These are phyloP conservation scores for Cosmia pyralina DNA, from an alignment of 2,888 invertebrate species.

Conservation along the genomic window DNA sequence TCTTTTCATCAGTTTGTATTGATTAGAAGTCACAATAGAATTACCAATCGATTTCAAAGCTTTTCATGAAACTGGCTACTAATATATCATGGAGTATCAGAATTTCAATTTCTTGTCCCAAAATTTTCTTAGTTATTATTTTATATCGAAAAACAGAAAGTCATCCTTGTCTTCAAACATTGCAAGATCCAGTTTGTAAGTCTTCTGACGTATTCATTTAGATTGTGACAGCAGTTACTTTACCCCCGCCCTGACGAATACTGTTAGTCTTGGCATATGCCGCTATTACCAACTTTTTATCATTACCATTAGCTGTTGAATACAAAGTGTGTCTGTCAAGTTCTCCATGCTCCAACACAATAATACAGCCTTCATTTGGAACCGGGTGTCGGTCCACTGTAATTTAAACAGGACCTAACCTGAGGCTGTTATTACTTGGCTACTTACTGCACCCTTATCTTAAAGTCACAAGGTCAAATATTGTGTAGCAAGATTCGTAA, in stretches of 20 bases:
- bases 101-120: background rate
- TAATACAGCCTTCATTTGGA: conserved; percentile 65
- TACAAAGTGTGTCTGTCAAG: conserved; percentile 63
- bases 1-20: background rate
- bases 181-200: background rate
- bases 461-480: conserved; percentile 34
- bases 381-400: conserved; percentile 56
- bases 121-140: background rate
- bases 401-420: conserved; percentile 71
- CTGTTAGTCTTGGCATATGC: conserved; percentile 23
- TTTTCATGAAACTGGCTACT: background rate
- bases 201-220: conserved; percentile 2
- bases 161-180: background rate
- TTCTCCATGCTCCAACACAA: conserved; percentile 53
- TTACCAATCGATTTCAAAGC: background rate
- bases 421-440: conserved; percentile 55
- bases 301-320: conserved; percentile 49
- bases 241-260: conserved; percentile 8
- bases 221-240: background rate
- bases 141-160: background rate
- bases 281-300: conserved; percentile 54
- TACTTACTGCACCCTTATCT: conserved; percentile 48
- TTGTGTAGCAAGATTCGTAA: conserved; percentile 16
- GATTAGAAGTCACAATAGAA: too few species aligned
- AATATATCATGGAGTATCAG: background rate